Base-by-base conservation (phyloP, 2,888 invertebrate species). In the Byasa hedistus region DNA sequence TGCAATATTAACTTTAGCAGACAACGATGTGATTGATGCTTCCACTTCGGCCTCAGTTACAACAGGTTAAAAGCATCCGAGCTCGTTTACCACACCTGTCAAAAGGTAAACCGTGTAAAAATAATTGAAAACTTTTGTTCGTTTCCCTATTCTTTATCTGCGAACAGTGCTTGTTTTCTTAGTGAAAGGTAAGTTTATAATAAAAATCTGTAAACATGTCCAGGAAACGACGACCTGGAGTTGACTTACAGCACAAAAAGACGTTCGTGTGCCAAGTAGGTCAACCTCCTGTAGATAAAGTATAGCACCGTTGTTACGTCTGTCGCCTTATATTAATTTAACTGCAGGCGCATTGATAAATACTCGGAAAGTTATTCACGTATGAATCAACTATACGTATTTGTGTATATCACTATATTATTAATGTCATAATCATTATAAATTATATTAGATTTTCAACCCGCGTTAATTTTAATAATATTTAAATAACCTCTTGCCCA, bases 201-300 rank as follows among this genome's bases (percentile, higher is more conserved):
- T 60, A 15, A 59, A n/a, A 57, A 36, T 58, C 21, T 21, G 24
- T 57, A 24, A 19, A 61, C 24, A 57, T 39, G 56, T 64, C 60
- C 67, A 44, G 61, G 52, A 44, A 39, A 60, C 52, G 22, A 24
- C 51, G 57, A 61, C 57, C 36, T 60, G 48, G 64, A 64, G 57
- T 48, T 68, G 64, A 64, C 56, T 68, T 56, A 61, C 23, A 63
- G 23, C 24, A 60, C 56, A 67, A 66, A 57, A 63, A 60, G 61
- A 68, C 32, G 39, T 60, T 39, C 24, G 57, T 27, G 64, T 64
- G 67, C 67, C 67, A 68, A 68, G 61, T 64, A 54, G 67, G 67
- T 68, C 67, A 57, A 48, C 19, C 64, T 61, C 67, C 67, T 68
- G 57, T 21, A 52, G 24, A 57, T 64, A 68, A 64, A 68, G 57